These are phyloP conservation scores for Mormyrus proboscirostris DNA, from an alignment of 2,797 vertebrate species.

Conservation along the genomic window DNA sequence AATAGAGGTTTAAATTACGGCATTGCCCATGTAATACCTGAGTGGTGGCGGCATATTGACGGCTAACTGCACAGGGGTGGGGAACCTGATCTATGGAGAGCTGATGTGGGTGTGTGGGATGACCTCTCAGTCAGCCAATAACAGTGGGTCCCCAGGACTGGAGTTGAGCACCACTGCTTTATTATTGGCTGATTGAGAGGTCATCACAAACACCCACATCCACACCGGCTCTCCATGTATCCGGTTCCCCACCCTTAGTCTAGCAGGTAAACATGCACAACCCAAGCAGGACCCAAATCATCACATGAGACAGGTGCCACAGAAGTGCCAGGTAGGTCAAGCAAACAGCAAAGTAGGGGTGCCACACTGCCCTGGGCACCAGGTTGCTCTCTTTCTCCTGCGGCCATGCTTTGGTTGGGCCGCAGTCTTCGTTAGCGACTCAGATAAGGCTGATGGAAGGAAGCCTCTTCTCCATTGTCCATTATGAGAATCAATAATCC, in stretches of 20 bases:
- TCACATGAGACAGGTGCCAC: neutral
- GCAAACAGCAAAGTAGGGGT: conserved; percentile 22
- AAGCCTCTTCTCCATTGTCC: conserved; percentile 36
- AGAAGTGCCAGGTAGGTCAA: conserved; percentile 31
- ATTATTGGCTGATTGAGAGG: neutral
- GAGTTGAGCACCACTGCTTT: neutral
- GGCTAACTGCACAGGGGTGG: neutral
- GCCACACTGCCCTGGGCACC: neutral
- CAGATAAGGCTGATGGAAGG: conserved; percentile 42
- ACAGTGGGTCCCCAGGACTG: neutral
- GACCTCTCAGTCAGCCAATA: neutral
- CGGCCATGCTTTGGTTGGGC: neutral
- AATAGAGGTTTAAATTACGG: neutral
- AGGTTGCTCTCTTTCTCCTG: neutral
- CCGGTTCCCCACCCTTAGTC: neutral
- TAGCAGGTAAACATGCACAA: neutral
- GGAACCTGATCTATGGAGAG: neutral
- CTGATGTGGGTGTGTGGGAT: neutral
- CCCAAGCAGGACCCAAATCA: neutral
- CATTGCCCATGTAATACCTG: neutral
- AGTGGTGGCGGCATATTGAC: neutral
- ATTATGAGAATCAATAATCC: conserved; percentile 57
- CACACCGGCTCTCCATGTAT: neutral
- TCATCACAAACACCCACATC: neutral
- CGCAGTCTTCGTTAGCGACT: conserved; percentile 25